These are phyloP conservation scores for Balanococcus diminutus DNA, from an alignment of 2,888 invertebrate genomes.

Conservation along the genomic window DNA sequence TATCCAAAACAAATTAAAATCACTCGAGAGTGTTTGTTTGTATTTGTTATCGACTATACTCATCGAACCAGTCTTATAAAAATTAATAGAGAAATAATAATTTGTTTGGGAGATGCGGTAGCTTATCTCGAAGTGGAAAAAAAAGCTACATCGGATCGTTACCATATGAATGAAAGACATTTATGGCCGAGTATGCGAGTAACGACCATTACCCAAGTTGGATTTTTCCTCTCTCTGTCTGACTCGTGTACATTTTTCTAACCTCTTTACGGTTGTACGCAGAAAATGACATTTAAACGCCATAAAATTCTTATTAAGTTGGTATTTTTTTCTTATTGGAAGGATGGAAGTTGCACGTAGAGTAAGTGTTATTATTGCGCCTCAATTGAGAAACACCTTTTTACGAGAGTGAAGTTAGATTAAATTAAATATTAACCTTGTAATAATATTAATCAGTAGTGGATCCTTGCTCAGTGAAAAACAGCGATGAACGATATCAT, in stretches of 20 bases:
- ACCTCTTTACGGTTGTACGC: not conserved
- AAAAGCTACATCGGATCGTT: not conserved
- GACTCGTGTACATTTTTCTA: not conserved
- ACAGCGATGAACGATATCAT: too few species aligned
- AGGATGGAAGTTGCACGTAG: too few species aligned
- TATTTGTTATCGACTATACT: not conserved
- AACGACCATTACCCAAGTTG: not conserved
- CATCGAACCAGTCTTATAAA: constrained; percentile 14
- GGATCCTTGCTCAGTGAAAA: too few species aligned
- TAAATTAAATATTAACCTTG: too few species aligned
- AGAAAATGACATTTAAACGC: constrained; percentile 41
- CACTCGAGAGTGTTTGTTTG: not conserved
- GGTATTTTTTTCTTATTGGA: constrained; percentile 17
- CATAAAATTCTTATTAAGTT: constrained; percentile 38
- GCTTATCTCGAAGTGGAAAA: not conserved
- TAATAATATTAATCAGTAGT: too few species aligned
- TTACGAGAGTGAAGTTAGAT: too few species aligned
- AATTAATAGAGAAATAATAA: constrained; percentile 31
- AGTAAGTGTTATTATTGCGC: too few species aligned
- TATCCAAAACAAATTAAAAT: constrained; percentile 5
- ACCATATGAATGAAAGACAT: not conserved
- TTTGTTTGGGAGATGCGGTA: not conserved
- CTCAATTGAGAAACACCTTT: too few species aligned
- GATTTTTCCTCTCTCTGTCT: not conserved
- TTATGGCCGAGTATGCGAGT: not conserved